A percentile compares a stretch with the other conserved stretches of the same genome.
Conservation (phyloP, 2,888 invertebrate species). For the Ceratothoa steindachneri region DNA sequence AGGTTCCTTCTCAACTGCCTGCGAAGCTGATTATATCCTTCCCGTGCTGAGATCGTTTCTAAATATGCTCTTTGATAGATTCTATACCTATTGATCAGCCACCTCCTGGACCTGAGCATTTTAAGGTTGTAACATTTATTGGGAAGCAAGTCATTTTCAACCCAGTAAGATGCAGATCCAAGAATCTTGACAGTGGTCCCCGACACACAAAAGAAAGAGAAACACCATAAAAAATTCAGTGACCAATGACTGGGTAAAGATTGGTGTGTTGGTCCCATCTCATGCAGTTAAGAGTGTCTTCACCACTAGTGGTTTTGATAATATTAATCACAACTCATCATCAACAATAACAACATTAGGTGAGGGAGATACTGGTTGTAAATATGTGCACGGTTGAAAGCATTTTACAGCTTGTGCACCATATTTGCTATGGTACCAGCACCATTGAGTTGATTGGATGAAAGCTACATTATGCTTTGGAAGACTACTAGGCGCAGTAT, state of each 20-base stretch:
- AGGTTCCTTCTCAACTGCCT: neutral
- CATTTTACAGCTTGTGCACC: too few species aligned
- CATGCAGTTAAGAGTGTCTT: neutral
- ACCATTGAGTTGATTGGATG: too few species aligned
- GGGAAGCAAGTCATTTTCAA: neutral
- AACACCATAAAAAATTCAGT: neutral
- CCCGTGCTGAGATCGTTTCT: neutral
- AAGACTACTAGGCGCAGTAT: too few species aligned
- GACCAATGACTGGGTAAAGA: neutral
- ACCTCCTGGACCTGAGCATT: neutral
- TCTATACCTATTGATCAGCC: neutral
- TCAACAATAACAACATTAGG: neutral
- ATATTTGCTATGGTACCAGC: too few species aligned
- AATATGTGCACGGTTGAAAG: too few species aligned
- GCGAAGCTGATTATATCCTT: neutral
- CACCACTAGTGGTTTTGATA: neutral
- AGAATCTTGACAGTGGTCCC: neutral
- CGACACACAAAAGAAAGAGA: neutral
- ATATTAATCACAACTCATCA: neutral
- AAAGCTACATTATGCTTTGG: too few species aligned
- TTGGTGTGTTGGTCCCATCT: neutral
- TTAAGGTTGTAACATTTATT: neutral
- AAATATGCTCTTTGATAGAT: neutral
- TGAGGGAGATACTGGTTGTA: too few species aligned
- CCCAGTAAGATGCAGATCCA: neutral